A percentile compares a stretch with the other conserved stretches of the same genome.
Conservation (phyloP, 1,140 invertebrate genomes). For the Saccostrea echinata region DNA sequence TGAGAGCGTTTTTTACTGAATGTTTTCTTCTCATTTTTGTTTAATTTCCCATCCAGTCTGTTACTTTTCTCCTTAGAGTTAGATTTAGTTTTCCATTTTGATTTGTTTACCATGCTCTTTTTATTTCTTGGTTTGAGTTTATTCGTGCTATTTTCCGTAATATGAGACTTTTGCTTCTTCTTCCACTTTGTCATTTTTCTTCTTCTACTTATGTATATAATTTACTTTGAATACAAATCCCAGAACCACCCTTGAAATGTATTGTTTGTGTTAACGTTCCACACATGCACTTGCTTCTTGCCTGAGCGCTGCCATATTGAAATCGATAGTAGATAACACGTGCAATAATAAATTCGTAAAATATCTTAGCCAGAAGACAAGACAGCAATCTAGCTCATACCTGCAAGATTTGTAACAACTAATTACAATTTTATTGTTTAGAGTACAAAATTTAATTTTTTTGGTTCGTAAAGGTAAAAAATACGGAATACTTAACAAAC, state of each 20-base stretch:
- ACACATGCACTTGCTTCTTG: background rate
- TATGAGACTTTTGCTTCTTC: background rate
- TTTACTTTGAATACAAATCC: background rate
- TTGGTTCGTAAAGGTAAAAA: background rate
- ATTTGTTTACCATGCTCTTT: background rate
- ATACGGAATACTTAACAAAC: background rate
- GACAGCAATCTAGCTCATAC: background rate
- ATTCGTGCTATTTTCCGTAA: background rate
- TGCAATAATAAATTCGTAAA: background rate
- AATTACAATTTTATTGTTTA: background rate
- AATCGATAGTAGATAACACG: background rate
- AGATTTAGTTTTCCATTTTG: background rate
- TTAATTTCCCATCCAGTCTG: background rate
- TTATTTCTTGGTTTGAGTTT: background rate
- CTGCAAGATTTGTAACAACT: background rate
- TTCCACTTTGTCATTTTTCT: slow-evolving; percentile 1
- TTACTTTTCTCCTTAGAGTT: background rate
- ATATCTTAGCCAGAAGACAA: background rate
- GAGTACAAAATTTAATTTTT: background rate
- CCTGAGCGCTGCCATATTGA: slow-evolving; percentile 11
- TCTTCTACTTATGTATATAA: no score
- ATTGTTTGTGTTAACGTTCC: background rate
- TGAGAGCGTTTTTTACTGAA: background rate
- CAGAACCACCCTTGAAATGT: background rate
- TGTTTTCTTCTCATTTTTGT: background rate